Base-by-base conservation (phyloP, 2,113 vertebrate genomes). In the Hucho hucho region DNA sequence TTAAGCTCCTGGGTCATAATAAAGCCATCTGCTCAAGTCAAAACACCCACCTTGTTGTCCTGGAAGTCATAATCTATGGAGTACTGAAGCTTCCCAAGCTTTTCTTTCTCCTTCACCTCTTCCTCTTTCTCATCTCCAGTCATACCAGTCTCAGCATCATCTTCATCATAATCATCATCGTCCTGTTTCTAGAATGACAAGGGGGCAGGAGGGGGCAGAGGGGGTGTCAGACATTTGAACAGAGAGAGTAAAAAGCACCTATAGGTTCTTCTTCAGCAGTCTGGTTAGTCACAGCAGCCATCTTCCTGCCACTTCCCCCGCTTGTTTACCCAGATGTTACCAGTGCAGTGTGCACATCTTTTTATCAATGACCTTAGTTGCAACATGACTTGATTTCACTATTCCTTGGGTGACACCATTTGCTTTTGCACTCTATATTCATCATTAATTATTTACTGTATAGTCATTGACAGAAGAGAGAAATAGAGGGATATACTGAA, bases 41-140 rank as follows among this genome's bases (percentile, higher is more conserved):
- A 43, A 49, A 13, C 6, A 3, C 86, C 80, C 73, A 95, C 97
- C 96, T 98, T 97, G 87, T 95, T 97, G 1, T 96, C 95, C 87
- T 97, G 95, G 88, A 99, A 99, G 73, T 99, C 97, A 0, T 99
- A 99, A 84, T 99, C 97, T 75, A 99, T 88, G 0, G 97, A 99
- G 87, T 98, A 99, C 90, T 99, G 97, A 82, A 99, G 86, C 84
- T 99, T 99, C 69, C 97, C 97, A 25, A 99, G 91, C 85, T 99
- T 98, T 88, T 99, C 97, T 0, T 96, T 96, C 85, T 98, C 96
- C 76, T 98, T 98, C 86, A 96, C 96, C 72, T 98, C 96, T 64
- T 99, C 97, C 12, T 95, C 95, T 77, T 98, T 97, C 0, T 96
- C 97, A 70, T 97, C 97, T n/a, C 95, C 97, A 0, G 96, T 96